Evolutionary conservation across 2,797 vertebrate species (phyloP), one percentile per base, ranked within the genome.

Genomic region (Graptemys geographica): DNA sequence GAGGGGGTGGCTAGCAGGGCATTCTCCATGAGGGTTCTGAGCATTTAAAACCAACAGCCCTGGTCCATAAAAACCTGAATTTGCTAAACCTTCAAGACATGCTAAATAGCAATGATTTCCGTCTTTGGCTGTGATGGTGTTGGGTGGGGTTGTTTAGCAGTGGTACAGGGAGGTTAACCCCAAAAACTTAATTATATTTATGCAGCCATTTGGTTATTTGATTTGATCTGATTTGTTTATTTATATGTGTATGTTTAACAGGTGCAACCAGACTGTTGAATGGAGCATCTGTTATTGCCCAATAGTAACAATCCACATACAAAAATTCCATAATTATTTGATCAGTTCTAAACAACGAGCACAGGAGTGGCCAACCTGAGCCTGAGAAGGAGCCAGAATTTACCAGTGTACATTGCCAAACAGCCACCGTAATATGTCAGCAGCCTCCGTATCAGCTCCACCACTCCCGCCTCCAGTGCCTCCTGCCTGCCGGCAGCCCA

Each of bases 311-410:
- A 87, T 57, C 27, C 0, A 74, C 84, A 84, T 2, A 23, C 2
- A 69, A 31, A 59, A 69, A 69, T 11, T 3, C 65, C 65, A 72
- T 37, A 19, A 37, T 69, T 55, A 57, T 33, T 83, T 57, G 79
- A 55, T 41, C 19, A 0, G 41, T 49, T 84, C 55, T 72, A 49
- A 5, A 74, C 0, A 0, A 18, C 74, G 13, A 51, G 13, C 25
- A 51, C 4, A 51, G 51, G 51, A 13, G 13, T 51, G 51, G 51
- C 51, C 51, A 51, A 51, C 4, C 51, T 51, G 51, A 51, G 51
- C 51, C 13, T 51, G 51, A 51, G 51, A 51, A 15, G 51, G 13
- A 51, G 51, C 51, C 51, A 51, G 51, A 51, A 51, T 51, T 51
- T 51, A 51, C 13, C 13, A 51, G 5, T 51, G 51, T 51, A 15